These are phyloP conservation scores for Remorina albescens DNA, from an alignment of 2,797 vertebrate genomes.

Conservation along the genomic window DNA sequence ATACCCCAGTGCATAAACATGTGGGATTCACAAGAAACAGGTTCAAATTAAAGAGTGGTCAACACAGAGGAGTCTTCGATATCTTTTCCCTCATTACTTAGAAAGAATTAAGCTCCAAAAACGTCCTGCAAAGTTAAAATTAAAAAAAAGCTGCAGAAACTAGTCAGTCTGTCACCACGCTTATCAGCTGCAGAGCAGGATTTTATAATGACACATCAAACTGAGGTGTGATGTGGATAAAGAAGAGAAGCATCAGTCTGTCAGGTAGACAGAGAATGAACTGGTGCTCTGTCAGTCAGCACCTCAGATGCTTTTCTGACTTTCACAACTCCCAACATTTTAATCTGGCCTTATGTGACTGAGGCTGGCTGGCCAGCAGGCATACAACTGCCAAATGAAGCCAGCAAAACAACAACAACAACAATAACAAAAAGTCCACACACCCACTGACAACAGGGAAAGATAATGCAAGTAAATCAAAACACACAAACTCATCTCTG, in stretches of 20 bases:
- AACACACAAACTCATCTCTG: constrained; percentile 12
- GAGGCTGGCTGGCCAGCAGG: constrained; percentile 1
- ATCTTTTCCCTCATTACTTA: neutral
- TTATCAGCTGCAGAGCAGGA: constrained; percentile 29
- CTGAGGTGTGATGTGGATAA: constrained; percentile 40
- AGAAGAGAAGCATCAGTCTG: constrained; percentile 13
- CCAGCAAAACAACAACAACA: neutral
- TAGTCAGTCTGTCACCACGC: constrained; percentile 18
- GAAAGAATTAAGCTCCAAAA: neutral
- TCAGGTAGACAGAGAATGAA: constrained; percentile 39
- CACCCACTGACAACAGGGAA: constrained; percentile 2
- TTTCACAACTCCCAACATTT: constrained; percentile 24
- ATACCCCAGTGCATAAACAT: neutral
- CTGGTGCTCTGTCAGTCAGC: constrained; percentile 40
- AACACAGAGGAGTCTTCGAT: neutral
- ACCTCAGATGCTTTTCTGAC: constrained; percentile 41
- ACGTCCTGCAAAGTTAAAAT: constrained; percentile 11
- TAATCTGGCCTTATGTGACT: constrained; percentile 18
- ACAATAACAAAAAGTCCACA: neutral
- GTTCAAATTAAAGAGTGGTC: neutral
- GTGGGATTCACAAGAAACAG: constrained; percentile 1
- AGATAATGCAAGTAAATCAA: constrained; percentile 6
- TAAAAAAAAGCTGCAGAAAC: constrained; percentile 13
- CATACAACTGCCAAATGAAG: constrained; percentile 3
- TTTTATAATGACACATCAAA: constrained; percentile 34